A percentile compares a stretch with the other conserved stretches of the same genome.
These are phyloP conservation scores for Achroia grisella DNA, from an alignment of 1,140 invertebrate species.

Conservation along the genomic window DNA sequence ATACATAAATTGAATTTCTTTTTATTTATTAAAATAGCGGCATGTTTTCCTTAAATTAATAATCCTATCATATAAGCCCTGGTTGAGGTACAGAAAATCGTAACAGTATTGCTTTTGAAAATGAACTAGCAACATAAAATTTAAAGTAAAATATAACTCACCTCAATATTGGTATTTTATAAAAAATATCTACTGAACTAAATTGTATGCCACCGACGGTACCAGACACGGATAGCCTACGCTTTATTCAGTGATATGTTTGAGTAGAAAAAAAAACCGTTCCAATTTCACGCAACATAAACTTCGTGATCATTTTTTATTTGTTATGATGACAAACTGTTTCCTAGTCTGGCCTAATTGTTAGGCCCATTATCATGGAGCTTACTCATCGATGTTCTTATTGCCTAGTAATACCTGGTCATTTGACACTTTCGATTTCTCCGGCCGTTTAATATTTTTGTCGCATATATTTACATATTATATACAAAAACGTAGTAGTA, in stretches of 20 bases:
- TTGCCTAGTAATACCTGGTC: conserved; percentile 31
- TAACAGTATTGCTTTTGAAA: no score
- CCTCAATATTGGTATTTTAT: conserved; percentile 4
- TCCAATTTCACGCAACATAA: conserved; percentile 57
- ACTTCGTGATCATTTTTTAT: conserved; percentile 50
- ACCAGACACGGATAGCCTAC: background rate
- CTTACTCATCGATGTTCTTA: conserved; percentile 35
- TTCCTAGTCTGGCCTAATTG: conserved; percentile 45
- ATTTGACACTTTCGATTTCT: conserved; percentile 56
- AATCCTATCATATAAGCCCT: no score
- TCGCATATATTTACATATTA: background rate
- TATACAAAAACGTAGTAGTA: no score
- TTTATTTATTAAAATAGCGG: no score
- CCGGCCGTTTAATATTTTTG: background rate
- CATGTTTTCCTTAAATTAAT: no score
- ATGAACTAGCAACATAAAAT: conserved; percentile 11
- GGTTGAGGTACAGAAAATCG: no score
- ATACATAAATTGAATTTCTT: no score
- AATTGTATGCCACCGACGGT: background rate
- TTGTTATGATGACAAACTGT: conserved; percentile 43
- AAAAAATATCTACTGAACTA: no score
- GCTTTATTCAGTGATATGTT: conserved; percentile 7
- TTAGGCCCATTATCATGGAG: conserved; percentile 21
- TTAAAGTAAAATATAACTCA: background rate
- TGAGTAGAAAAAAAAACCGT: conserved; percentile 27